Percentiles rank a stretch among this genome's conserved stretches.
phyloP scores from a whole-genome alignment of 1,140 invertebrate species.

The Maconellicoccus hirsutus region DNA sequence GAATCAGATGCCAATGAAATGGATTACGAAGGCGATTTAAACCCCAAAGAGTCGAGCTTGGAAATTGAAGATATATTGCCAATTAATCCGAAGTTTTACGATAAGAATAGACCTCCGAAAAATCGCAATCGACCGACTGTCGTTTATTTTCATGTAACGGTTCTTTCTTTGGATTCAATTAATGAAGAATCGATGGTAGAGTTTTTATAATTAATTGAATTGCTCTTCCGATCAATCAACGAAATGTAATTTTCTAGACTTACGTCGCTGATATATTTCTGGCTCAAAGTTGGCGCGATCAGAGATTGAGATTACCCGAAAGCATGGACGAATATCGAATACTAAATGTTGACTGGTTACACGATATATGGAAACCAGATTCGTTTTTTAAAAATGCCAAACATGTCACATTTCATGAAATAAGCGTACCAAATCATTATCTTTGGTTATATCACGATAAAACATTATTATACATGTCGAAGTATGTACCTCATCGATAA shows the following conservation, averaged over 20 bases:
- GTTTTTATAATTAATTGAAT: no score
- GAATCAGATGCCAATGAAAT: background rate
- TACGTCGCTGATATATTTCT: slow-evolving; percentile 86
- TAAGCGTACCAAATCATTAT: slow-evolving; percentile 87
- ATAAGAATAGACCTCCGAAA: slow-evolving; percentile 81
- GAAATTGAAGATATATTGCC: slow-evolving; percentile 68
- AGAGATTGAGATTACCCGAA: slow-evolving; percentile 67
- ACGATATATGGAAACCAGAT: slow-evolving; percentile 82
- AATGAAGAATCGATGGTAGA: slow-evolving; percentile 82
- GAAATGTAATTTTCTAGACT: slow-evolving; percentile 44
- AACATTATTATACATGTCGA: slow-evolving; percentile 77
- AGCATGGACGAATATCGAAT: slow-evolving; percentile 85
- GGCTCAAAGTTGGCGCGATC: slow-evolving; percentile 82
- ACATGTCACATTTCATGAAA: slow-evolving; percentile 81
- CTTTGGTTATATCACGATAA: slow-evolving; percentile 80
- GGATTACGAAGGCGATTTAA: slow-evolving; percentile 22
- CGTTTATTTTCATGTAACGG: slow-evolving; percentile 82
- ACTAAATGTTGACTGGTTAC: slow-evolving; percentile 74
- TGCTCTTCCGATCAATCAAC: background rate
- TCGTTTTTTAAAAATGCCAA: slow-evolving; percentile 84
- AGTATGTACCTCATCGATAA: no score
- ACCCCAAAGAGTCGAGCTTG: slow-evolving; percentile 44
- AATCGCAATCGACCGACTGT: slow-evolving; percentile 72
- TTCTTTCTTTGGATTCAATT: slow-evolving; percentile 84
- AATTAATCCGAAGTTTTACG: slow-evolving; percentile 70